Conservation (phyloP, 2,888 invertebrate genomes). For the Thelaira solivaga region DNA sequence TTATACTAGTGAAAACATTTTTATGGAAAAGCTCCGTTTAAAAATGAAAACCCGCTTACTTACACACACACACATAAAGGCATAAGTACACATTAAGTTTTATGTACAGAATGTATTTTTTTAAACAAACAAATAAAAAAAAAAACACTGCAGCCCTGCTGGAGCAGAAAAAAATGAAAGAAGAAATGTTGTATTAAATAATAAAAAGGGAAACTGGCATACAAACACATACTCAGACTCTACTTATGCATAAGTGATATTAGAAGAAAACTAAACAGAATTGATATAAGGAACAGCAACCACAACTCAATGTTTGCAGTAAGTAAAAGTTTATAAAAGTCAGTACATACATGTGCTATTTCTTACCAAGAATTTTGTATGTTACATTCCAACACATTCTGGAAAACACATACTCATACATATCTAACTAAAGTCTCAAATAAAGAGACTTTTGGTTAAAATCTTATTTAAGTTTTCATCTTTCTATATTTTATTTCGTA, state of each 20-base stretch:
- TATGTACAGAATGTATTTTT: not conserved
- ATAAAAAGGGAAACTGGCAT: constrained; percentile 25
- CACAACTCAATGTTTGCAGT: not conserved
- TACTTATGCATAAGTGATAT: constrained; percentile 73
- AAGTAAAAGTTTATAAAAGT: not conserved
- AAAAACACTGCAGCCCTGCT: not conserved
- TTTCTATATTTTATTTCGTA: not conserved
- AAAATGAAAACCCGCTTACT: constrained; percentile 10
- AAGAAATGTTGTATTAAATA: constrained; percentile 7
- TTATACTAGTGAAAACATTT: constrained; percentile 66
- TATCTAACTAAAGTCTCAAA: not conserved
- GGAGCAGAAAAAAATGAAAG: not conserved
- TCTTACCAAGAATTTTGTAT: not conserved
- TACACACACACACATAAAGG: not conserved
- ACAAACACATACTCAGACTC: constrained; percentile 66
- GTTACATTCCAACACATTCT: not conserved
- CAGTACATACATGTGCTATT: not conserved
- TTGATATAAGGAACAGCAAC: not conserved
- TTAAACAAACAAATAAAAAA: not conserved
- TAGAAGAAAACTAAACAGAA: constrained; percentile 70
- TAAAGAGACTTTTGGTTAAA: constrained; percentile 33
- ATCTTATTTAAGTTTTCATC: constrained; percentile 13
- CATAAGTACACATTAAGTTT: not conserved
- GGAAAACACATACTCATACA: not conserved
- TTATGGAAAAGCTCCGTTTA: constrained; percentile 56